Conservation (phyloP, 92 coral and sea anemone genomes). For the Zoanthus sociatus region DNA sequence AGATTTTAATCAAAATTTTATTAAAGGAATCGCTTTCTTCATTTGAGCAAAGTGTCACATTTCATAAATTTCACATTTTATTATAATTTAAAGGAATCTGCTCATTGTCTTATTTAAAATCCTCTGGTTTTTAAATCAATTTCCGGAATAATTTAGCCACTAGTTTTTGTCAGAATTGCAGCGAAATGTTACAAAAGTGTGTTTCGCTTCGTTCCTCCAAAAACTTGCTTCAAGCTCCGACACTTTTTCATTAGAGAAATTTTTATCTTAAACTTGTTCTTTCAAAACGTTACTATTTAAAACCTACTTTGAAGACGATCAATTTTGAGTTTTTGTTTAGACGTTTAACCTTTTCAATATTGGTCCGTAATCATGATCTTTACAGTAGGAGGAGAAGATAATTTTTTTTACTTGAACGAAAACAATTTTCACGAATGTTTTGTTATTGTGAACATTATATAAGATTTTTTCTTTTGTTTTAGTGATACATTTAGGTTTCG, state of each 20-base stretch:
- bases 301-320: neutral
- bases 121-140: neutral
- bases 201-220: slow-evolving; percentile 7
- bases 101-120: neutral
- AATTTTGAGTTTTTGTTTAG: neutral
- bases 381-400: neutral
- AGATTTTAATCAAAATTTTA: slow-evolving; percentile 15
- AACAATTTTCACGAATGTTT: no score
- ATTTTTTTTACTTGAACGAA: no score
- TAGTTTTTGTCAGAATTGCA: neutral
- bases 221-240: neutral
- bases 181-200: neutral
- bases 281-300: neutral
- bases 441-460: no score
- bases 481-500: no score
- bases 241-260: neutral
- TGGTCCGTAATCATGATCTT: neutral
- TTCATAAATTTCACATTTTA: neutral
- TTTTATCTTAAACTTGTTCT: neutral
- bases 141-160: neutral
- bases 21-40: neutral
- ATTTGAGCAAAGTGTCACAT: neutral
- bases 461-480: no score
- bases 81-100: neutral
- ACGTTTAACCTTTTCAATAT: neutral